phyloP scores from a whole-genome alignment of 2,797 vertebrate species.

The Muscicapa comitata region DNA sequence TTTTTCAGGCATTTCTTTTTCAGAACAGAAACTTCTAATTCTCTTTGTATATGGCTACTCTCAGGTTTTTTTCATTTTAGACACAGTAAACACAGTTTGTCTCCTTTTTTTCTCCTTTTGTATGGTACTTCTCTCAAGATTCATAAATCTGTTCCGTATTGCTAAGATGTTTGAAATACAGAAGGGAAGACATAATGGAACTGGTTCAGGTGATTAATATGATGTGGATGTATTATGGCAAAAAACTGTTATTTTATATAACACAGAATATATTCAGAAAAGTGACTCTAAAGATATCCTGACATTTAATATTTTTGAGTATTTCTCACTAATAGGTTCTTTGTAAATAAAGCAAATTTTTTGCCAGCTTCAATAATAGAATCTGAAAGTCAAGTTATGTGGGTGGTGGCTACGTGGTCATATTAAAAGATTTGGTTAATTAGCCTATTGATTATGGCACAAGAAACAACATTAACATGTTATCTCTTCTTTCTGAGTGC shows the following conservation, averaged over 20 bases:
- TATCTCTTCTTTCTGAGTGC: background rate
- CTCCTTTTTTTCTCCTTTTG: background rate
- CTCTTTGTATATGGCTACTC: constrained; percentile 60
- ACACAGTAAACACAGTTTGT: background rate
- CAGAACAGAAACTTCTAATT: constrained; percentile 74
- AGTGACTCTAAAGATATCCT: background rate
- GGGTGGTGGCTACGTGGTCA: background rate
- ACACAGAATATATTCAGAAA: background rate
- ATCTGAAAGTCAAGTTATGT: background rate
- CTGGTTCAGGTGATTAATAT: constrained; percentile 5
- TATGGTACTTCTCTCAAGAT: background rate
- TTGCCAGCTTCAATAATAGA: background rate
- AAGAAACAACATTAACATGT: background rate
- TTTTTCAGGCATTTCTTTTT: constrained; percentile 67
- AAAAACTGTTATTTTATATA: background rate
- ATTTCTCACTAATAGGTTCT: background rate
- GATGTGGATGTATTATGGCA: background rate
- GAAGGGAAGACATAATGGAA: constrained; percentile 4
- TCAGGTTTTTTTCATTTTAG: constrained; percentile 14
- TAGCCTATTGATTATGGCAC: background rate
- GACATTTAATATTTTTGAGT: background rate
- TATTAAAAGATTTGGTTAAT: constrained; percentile 3
- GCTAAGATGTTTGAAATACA: background rate
- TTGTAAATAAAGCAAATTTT: constrained; percentile 34
- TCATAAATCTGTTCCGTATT: background rate